Evolutionary conservation across 1,140 invertebrate species (phyloP).

Genomic region (Drosophila saltans): DNA sequence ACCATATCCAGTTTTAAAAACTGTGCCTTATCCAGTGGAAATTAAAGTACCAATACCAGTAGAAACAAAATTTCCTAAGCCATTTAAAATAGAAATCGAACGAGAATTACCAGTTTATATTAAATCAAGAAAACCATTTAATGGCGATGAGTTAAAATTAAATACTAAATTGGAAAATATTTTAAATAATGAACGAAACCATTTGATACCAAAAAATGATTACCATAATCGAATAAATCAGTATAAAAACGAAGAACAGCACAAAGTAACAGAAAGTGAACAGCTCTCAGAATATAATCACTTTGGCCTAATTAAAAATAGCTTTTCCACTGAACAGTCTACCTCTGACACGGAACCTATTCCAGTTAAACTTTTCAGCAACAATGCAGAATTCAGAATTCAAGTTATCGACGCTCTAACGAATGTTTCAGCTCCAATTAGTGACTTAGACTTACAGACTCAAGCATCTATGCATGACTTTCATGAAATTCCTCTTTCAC

Average conservation of each 20-base stretch:
- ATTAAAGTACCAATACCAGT: slow-evolving; percentile 84
- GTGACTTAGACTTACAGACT: slow-evolving; percentile 31
- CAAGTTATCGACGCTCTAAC: slow-evolving; percentile 42
- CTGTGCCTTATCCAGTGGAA: slow-evolving; percentile 83
- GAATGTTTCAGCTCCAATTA: slow-evolving; percentile 20
- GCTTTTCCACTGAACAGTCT: slow-evolving; percentile 31
- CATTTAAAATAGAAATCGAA: slow-evolving; percentile 84
- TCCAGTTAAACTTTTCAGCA: slow-evolving; percentile 41
- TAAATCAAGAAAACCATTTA: slow-evolving; percentile 61
- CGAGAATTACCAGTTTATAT: slow-evolving; percentile 83
- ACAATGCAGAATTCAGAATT: slow-evolving; percentile 40
- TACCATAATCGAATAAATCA: slow-evolving; percentile 30
- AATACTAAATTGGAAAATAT: slow-evolving; percentile 31
- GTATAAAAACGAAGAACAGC: slow-evolving; percentile 2
- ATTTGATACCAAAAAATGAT: slow-evolving; percentile 16
- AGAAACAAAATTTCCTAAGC: slow-evolving; percentile 85
- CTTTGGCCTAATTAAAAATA: slow-evolving; percentile 17
- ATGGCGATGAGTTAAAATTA: slow-evolving; percentile 32
- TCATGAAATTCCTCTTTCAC: slow-evolving; percentile 51
- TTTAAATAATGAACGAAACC: slow-evolving; percentile 21
- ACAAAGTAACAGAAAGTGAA: not conserved
- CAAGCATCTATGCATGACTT: slow-evolving; percentile 47
- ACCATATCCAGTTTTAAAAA: slow-evolving; percentile 85
- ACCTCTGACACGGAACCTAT: slow-evolving; percentile 39
- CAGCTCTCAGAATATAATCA: not conserved